phyloP scores from a whole-genome alignment of 1,140 invertebrate species.

The Chionoecetes opilio region DNA sequence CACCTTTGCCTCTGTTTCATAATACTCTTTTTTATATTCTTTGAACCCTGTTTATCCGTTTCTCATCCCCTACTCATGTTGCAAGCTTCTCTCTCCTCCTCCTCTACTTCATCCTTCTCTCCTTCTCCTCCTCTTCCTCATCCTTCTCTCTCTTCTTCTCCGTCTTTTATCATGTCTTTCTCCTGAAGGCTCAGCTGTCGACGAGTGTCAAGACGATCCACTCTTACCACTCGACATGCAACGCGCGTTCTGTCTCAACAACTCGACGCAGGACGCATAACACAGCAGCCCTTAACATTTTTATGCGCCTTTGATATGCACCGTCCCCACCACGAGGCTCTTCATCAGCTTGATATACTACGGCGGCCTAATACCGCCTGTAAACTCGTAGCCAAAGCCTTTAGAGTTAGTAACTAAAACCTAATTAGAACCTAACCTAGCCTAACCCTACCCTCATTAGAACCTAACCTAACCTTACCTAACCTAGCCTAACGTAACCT shows the following conservation, averaged over 20 bases:
- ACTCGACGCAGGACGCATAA: not conserved
- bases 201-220: not conserved
- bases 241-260: not conserved
- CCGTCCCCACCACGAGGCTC: not conserved
- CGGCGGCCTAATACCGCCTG: too few relatives aligned
- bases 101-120: not conserved
- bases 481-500: too few relatives aligned
- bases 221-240: not conserved
- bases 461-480: too few relatives aligned
- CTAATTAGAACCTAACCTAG: too few relatives aligned
- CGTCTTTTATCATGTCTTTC: too few relatives aligned
- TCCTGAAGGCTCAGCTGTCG: not conserved
- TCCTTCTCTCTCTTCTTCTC: too few relatives aligned
- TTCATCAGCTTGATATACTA: conserved; percentile 21
- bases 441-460: too few relatives aligned
- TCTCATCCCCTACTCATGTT: not conserved
- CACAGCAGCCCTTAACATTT: not conserved
- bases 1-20: too few relatives aligned
- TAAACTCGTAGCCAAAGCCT: too few relatives aligned
- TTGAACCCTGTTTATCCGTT: not conserved
- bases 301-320: not conserved
- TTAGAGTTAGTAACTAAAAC: too few relatives aligned
- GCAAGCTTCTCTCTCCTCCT: not conserved
- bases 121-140: too few relatives aligned
- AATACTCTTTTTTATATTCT: too few relatives aligned